Conservation (phyloP, 2,888 invertebrate species). For the Cordilura impudica region DNA sequence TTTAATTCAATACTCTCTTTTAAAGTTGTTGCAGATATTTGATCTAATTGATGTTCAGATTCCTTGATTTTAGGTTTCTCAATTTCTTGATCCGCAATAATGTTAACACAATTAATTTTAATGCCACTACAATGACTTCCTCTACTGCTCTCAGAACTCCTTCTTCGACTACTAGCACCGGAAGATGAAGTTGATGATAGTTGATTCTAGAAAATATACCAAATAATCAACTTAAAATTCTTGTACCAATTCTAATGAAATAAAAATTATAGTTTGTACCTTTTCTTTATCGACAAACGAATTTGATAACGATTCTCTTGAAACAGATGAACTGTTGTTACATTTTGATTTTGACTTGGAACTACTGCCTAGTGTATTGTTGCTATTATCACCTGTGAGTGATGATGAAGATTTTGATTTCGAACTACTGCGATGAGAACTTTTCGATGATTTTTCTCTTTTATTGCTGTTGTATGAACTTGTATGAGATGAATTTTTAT, state of each 20-base stretch:
- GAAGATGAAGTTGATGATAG: constrained; percentile 67
- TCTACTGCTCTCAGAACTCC: constrained; percentile 73
- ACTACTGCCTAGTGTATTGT: too few species aligned
- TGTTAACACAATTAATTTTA: constrained; percentile 57
- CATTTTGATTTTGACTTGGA: constrained; percentile 30
- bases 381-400: constrained; percentile 19
- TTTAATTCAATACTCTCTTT: neutral
- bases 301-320: constrained; percentile 20
- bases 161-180: constrained; percentile 69
- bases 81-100: constrained; percentile 20
- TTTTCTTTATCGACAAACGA: constrained; percentile 35
- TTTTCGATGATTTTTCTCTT: constrained; percentile 60
- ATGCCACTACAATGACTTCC: constrained; percentile 69
- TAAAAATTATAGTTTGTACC: constrained; percentile 2
- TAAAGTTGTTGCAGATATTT: neutral
- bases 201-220: too few species aligned
- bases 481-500: constrained; percentile 39
- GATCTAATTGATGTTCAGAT: neutral
- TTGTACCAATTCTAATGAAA: neutral
- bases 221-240: too few species aligned
- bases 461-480: constrained; percentile 36
- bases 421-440: constrained; percentile 43
- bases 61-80: constrained; percentile 26
- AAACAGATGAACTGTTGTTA: constrained; percentile 21
- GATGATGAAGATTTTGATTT: constrained; percentile 61